Evolutionary conservation across 2,888 invertebrate species (phyloP).

Genomic region (Hypomecis punctinalis): DNA sequence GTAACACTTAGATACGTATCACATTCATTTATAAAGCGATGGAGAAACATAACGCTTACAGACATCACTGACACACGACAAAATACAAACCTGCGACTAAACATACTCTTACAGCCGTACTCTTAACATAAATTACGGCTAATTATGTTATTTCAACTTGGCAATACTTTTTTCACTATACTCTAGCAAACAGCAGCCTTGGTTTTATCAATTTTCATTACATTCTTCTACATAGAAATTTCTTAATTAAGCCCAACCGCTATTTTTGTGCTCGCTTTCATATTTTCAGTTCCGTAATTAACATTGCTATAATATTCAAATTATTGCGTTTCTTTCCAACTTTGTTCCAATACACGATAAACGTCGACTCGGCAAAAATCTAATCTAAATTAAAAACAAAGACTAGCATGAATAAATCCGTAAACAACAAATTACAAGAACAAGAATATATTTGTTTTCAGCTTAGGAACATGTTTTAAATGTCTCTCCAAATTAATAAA

Average conservation of each 20-base stretch:
- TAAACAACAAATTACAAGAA: slow-evolving; percentile 28
- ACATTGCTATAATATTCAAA: slow-evolving; percentile 23
- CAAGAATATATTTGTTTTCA: slow-evolving; percentile 34
- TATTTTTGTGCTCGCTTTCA: slow-evolving; percentile 43
- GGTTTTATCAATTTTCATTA: slow-evolving; percentile 57
- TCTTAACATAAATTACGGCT: slow-evolving; percentile 33
- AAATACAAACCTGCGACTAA: slow-evolving; percentile 39
- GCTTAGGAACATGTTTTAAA: slow-evolving; percentile 48
- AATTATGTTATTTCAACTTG: slow-evolving; percentile 48
- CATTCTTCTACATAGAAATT: slow-evolving; percentile 47
- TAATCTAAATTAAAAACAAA: slow-evolving; percentile 27
- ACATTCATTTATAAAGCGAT: slow-evolving; percentile 47
- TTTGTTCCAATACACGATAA: slow-evolving; percentile 15
- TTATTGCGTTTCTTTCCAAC: slow-evolving; percentile 17
- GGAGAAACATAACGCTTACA: slow-evolving; percentile 37
- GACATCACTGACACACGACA: slow-evolving; percentile 42
- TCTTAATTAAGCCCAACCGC: slow-evolving; percentile 40
- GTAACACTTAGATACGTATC: slow-evolving; percentile 47
- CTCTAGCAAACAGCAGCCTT: slow-evolving; percentile 69
- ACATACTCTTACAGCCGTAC: slow-evolving; percentile 37
- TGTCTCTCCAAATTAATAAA: background rate
- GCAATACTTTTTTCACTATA: slow-evolving; percentile 53
- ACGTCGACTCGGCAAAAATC: slow-evolving; percentile 21
- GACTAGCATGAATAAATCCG: slow-evolving; percentile 56
- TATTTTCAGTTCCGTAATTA: slow-evolving; percentile 32